Evolutionary conservation across 2,797 vertebrate genomes (phyloP).

Genomic region (Clarias laeviceps): DNA sequence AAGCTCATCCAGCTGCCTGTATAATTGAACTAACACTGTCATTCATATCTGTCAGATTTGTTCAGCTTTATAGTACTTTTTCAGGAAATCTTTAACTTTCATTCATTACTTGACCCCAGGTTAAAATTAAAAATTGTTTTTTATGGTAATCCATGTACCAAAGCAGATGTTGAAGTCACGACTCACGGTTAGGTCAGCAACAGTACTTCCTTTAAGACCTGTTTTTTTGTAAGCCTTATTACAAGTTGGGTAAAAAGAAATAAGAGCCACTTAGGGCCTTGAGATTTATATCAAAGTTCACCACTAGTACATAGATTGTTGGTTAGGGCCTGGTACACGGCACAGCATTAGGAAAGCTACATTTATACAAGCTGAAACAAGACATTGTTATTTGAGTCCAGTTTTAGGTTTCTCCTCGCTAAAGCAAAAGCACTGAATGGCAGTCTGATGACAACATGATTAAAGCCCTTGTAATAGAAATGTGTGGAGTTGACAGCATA

Average conservation of each 20-base stretch:
- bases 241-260: not conserved
- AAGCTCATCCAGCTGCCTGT: not conserved
- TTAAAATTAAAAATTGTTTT: not conserved
- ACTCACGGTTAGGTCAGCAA: no score
- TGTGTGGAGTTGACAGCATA: slow-evolving; percentile 11
- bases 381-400: slow-evolving; percentile 2
- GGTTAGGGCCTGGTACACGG: not conserved
- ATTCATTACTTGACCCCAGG: not conserved
- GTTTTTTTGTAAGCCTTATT: not conserved
- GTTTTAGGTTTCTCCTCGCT: not conserved
- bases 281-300: not conserved
- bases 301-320: not conserved
- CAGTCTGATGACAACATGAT: not conserved
- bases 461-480: slow-evolving; percentile 19
- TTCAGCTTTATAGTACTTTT: no score
- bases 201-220: not conserved
- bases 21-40: not conserved
- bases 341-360: not conserved
- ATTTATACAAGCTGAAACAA: not conserved
- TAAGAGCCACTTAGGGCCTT: not conserved
- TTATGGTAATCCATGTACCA: not conserved
- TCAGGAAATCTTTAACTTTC: not conserved
- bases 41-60: not conserved
- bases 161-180: not conserved
- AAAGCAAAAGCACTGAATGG: not conserved